phyloP scores from a whole-genome alignment of 1,140 invertebrate species.

The Drosophila bocki region DNA sequence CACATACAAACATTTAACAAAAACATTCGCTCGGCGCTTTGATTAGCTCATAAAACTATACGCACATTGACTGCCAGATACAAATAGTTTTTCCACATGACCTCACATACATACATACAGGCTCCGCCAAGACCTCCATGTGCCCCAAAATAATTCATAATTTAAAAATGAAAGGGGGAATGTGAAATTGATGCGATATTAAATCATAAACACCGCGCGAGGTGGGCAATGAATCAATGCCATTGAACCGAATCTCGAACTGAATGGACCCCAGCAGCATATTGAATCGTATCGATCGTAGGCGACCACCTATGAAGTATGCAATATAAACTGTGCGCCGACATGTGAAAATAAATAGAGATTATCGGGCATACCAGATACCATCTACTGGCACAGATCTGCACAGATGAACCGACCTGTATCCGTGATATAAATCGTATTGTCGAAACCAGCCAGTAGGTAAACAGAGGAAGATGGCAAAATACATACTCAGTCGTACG shows the following conservation, averaged over 20 bases:
- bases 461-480: conserved; percentile 53
- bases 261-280: conserved; percentile 11
- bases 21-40: conserved; percentile 34
- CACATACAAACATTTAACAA: conserved; percentile 16
- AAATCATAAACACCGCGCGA: conserved; percentile 55
- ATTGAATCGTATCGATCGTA: conserved; percentile 50
- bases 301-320: conserved; percentile 77
- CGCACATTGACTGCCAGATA: conserved; percentile 53
- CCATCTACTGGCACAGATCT: neutral
- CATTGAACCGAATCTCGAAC: conserved; percentile 7
- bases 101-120: conserved; percentile 26
- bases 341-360: conserved; percentile 74
- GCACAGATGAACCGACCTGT: conserved; percentile 27
- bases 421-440: conserved; percentile 70
- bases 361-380: conserved; percentile 3
- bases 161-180: neutral
- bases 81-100: conserved; percentile 50
- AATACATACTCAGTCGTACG: conserved; percentile 43
- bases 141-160: conserved; percentile 39
- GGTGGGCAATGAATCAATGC: conserved; percentile 54
- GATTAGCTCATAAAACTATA: conserved; percentile 54
- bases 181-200: conserved; percentile 41
- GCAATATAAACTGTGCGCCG: conserved; percentile 74
- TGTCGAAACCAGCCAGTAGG: conserved; percentile 65
- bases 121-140: neutral